phyloP scores from a whole-genome alignment of 2,888 invertebrate species.

The Marronus borbonicus region DNA sequence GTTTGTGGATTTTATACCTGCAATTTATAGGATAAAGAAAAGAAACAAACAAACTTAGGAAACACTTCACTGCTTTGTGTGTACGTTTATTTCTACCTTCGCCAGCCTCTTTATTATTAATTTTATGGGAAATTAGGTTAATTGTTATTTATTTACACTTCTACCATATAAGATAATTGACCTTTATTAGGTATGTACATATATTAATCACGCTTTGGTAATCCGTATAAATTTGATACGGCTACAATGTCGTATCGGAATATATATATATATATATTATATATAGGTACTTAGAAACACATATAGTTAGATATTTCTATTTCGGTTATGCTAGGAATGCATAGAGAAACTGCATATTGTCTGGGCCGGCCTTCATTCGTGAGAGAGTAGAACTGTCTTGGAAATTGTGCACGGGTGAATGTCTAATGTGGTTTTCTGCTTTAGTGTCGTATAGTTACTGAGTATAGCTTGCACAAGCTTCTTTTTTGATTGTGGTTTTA shows the following conservation, averaged over 20 bases:
- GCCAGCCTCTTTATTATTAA: constrained; percentile 1
- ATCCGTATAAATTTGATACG: constrained; percentile 5
- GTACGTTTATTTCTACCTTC: background rate
- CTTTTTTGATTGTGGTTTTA: constrained; percentile 1
- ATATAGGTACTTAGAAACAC: too few relatives aligned
- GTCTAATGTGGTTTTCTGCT: constrained; percentile 25
- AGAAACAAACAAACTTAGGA: constrained; percentile 1
- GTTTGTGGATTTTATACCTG: constrained; percentile 22
- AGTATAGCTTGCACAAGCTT: background rate
- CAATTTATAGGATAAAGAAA: constrained; percentile 1
- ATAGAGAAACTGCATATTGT: constrained; percentile 31
- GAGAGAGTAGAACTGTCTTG: constrained; percentile 10
- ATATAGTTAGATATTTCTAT: constrained; percentile 7
- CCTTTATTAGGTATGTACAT: constrained; percentile 7
- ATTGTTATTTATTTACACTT: constrained; percentile 16
- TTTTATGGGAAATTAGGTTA: constrained; percentile 30
- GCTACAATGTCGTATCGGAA: background rate
- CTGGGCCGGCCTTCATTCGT: constrained; percentile 18
- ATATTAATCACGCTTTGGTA: background rate
- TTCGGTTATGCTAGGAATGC: constrained; percentile 9
- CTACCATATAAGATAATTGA: background rate
- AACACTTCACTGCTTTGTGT: background rate
- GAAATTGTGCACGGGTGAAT: constrained; percentile 1
- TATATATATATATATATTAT: background rate
- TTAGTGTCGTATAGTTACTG: background rate